Evolutionary conservation across 1,140 invertebrate species (phyloP).

Genomic region (Prorops nasuta): DNA sequence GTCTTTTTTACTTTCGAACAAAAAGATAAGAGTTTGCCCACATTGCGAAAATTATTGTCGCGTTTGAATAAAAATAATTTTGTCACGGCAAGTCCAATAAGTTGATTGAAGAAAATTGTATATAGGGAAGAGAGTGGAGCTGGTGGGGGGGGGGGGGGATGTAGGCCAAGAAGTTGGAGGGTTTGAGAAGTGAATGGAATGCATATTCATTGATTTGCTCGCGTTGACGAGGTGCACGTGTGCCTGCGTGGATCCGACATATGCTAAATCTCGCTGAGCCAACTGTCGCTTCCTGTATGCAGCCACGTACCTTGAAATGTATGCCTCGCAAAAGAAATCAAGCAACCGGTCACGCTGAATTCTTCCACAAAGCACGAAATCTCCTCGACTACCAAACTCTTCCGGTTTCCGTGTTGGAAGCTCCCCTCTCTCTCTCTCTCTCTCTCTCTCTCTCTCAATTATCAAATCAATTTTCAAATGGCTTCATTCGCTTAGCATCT

Average conservation of each 20-base stretch:
- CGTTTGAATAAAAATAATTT: too few relatives aligned
- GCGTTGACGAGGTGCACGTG: conserved; percentile 26
- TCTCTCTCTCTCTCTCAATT: conserved; percentile 2
- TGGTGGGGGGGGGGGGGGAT: not conserved
- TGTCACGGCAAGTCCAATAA: too few relatives aligned
- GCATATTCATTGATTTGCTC: conserved; percentile 42
- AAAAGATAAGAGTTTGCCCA: too few relatives aligned
- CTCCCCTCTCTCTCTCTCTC: conserved; percentile 6
- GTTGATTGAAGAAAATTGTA: too few relatives aligned
- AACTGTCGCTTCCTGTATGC: conserved; percentile 52
- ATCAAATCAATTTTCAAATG: too few relatives aligned
- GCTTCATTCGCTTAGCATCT: too few relatives aligned
- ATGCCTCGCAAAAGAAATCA: conserved; percentile 40
- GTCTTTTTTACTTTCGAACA: too few relatives aligned
- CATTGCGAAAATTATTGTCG: too few relatives aligned
- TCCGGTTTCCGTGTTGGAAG: not conserved
- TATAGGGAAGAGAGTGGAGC: not conserved
- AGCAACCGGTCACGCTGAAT: conserved; percentile 21
- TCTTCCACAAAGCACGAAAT: conserved; percentile 12
- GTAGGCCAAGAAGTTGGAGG: conserved; percentile 2
- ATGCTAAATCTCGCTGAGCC: conserved; percentile 47
- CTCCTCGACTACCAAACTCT: too few relatives aligned
- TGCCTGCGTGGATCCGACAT: conserved; percentile 38
- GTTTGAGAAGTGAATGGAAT: conserved; percentile 34
- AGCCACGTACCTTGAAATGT: conserved; percentile 49